phyloP scores from a whole-genome alignment of 2,888 invertebrate genomes.

The Desoria tigrina region DNA sequence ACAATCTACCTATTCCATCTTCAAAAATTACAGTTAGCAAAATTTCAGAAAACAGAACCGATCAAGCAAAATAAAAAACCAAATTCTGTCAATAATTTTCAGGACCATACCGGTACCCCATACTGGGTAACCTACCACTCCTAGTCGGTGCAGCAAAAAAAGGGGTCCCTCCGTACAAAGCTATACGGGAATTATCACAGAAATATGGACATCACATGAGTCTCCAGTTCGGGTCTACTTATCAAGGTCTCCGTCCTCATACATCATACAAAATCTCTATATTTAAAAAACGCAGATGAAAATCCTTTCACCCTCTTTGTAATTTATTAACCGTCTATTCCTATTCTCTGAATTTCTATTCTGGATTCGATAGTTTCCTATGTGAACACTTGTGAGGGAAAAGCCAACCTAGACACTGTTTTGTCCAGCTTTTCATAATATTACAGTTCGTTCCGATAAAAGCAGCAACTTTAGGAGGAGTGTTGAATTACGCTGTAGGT shows the following conservation, averaged over 20 bases:
- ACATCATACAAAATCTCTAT: not conserved
- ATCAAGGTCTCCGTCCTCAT: constrained; percentile 34
- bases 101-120: constrained; percentile 26
- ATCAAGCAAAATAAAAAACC: no score
- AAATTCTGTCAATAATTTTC: no score
- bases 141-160: constrained; percentile 29
- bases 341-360: not conserved
- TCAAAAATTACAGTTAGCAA: constrained; percentile 2
- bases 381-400: constrained; percentile 13
- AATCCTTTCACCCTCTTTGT: not conserved
- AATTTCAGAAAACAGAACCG: no score
- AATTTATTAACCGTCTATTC: constrained; percentile 6
- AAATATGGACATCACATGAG: constrained; percentile 45
- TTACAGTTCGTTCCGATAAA: no score
- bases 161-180: constrained; percentile 36
- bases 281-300: not conserved
- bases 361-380: not conserved
- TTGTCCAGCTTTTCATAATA: no score
- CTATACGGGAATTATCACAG: constrained; percentile 32
- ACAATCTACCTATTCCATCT: not conserved
- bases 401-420: no score
- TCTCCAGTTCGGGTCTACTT: constrained; percentile 40
- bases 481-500: no score
- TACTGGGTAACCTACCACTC: constrained; percentile 42
- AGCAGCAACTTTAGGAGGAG: no score